Percentiles rank a stretch among this genome's conserved stretches.
Conservation (phyloP, 2,113 vertebrate genomes). For the Blennius ocellaris region DNA sequence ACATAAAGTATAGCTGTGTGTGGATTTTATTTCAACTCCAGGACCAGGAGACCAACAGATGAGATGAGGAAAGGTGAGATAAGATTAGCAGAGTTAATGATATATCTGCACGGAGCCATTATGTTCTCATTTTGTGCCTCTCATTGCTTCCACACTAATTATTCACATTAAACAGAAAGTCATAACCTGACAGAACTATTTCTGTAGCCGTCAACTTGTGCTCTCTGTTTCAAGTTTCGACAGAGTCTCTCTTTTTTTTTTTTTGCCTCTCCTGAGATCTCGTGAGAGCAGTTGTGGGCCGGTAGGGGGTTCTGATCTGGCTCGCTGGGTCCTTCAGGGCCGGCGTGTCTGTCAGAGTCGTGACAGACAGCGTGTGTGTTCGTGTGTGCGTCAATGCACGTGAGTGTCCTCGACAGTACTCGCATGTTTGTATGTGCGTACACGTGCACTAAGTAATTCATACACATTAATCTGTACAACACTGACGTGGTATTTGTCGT, state of each 20-base stretch:
- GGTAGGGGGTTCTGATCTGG: constrained; percentile 62
- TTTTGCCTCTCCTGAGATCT: constrained; percentile 49
- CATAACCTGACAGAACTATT: not conserved
- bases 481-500: constrained; percentile 27
- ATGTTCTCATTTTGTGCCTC: not conserved
- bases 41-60: no score
- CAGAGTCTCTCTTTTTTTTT: not conserved
- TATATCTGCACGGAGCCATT: not conserved
- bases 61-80: not conserved
- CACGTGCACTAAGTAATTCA: constrained; percentile 2
- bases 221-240: no score
- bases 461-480: constrained; percentile 1
- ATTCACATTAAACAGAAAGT: not conserved
- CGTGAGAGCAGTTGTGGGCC: constrained; percentile 66
- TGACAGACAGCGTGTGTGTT: constrained; percentile 58
- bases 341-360: constrained; percentile 58
- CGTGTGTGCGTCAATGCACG: constrained; percentile 5
- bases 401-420: not conserved
- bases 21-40: not conserved
- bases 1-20: no score
- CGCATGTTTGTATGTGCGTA: not conserved
- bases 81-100: not conserved
- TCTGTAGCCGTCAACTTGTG: no score
- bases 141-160: not conserved
- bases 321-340: constrained; percentile 54